Percentiles rank a stretch among this genome's conserved stretches.
phyloP scores from a whole-genome alignment of 2,113 vertebrate genomes.

The Hemiscyllium ocellatum region DNA sequence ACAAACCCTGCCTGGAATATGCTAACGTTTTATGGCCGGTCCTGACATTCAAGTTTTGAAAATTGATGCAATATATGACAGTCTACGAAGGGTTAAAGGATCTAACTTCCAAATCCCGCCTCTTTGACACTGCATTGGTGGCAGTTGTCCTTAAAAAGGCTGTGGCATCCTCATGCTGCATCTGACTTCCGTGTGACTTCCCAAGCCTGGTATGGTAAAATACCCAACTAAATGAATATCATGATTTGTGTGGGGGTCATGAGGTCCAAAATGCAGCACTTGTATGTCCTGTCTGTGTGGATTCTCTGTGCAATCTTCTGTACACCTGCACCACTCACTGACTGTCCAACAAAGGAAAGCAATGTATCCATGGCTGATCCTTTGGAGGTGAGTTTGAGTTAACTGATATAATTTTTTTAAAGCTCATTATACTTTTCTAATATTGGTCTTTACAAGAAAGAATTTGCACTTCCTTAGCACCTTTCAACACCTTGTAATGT shows the following conservation, averaged over 20 bases:
- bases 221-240: not conserved
- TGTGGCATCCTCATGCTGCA: not conserved
- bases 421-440: not conserved
- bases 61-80: not conserved
- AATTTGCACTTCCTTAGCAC: not conserved
- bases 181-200: not conserved
- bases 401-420: too few species aligned
- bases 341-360: not conserved
- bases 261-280: not conserved
- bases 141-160: conserved; percentile 13
- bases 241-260: not conserved
- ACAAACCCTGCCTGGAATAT: not conserved
- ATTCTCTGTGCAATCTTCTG: not conserved
- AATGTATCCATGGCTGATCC: not conserved
- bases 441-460: not conserved
- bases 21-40: not conserved
- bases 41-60: not conserved
- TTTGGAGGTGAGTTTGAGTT: not conserved
- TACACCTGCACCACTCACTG: not conserved
- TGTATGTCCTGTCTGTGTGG: not conserved
- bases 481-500: not conserved
- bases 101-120: conserved; percentile 15
- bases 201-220: not conserved
- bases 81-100: not conserved
- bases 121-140: not conserved